A percentile compares a stretch with the other conserved stretches of the same genome.
phyloP scores from a whole-genome alignment of 2,888 invertebrate species.

The Polyploca ridens region DNA sequence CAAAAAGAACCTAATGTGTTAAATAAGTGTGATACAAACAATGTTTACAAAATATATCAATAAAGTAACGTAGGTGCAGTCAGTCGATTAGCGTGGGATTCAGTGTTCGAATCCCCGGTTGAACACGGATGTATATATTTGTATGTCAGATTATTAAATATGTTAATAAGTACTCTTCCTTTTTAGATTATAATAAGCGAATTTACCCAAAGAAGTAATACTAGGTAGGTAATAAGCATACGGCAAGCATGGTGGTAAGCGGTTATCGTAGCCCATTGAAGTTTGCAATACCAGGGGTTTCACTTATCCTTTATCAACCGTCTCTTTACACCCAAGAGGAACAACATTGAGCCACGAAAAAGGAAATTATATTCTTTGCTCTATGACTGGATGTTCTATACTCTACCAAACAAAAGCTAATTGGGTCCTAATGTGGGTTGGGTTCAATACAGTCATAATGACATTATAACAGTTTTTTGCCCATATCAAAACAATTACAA shows the following conservation, averaged over 20 bases:
- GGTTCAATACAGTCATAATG: not conserved
- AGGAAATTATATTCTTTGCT: not conserved
- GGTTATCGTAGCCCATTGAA: too few species aligned
- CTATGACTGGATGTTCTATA: conserved; percentile 18
- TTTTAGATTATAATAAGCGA: too few species aligned
- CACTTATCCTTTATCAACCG: too few species aligned
- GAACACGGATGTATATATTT: conserved; percentile 22
- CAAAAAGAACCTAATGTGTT: not conserved
- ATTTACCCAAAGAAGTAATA: too few species aligned
- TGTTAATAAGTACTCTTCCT: too few species aligned
- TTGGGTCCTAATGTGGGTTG: not conserved
- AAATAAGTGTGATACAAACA: conserved; percentile 9
- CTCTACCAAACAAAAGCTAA: conserved; percentile 21
- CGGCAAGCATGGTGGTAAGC: too few species aligned
- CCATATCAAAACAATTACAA: conserved; percentile 5
- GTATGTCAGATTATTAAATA: not conserved
- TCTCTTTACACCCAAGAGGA: too few species aligned
- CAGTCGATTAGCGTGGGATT: conserved; percentile 46
- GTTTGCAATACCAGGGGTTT: too few species aligned
- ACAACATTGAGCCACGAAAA: not conserved
- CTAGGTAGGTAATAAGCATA: too few species aligned
- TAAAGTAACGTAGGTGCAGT: conserved; percentile 41
- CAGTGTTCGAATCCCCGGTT: conserved; percentile 27
- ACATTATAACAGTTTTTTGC: conserved; percentile 2
- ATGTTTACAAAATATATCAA: conserved; percentile 28